Conservation (phyloP, 2,113 vertebrate genomes). For the Parotia lawesii region DNA sequence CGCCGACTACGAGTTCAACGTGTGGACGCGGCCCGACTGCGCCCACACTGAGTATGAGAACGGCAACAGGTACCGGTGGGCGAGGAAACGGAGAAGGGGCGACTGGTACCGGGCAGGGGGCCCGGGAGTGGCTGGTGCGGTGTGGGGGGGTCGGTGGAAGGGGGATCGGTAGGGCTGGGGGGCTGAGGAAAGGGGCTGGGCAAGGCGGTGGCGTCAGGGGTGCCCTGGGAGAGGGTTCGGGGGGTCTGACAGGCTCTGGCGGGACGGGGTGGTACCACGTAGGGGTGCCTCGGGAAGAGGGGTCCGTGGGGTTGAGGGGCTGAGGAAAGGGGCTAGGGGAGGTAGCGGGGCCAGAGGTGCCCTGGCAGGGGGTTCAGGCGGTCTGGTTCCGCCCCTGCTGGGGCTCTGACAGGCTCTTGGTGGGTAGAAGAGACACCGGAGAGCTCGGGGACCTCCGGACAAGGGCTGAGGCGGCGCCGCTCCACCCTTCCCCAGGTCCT, state of each 20-base stretch:
- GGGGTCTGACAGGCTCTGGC: background rate
- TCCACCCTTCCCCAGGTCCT: conserved; percentile 76
- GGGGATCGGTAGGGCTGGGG: background rate
- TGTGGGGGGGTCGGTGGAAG: no score
- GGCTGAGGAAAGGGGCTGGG: background rate
- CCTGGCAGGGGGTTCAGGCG: fast-evolving
- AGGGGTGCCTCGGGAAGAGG: background rate
- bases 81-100: background rate
- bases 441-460: no score
- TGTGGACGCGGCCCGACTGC: conserved; percentile 94
- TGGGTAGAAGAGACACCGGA: background rate
- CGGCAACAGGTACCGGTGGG: conserved; percentile 83
- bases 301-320: background rate
- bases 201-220: fast-evolving
- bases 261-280: background rate
- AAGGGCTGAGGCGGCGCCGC: background rate
- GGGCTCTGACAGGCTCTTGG: background rate
- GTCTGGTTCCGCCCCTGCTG: no score
- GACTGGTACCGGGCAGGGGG: fast-evolving
- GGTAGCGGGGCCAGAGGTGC: no score
- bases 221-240: fast-evolving
- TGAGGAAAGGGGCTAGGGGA: background rate
- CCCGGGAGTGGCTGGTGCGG: background rate
- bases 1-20: conserved; percentile 90
- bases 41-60: conserved; percentile 90